phyloP scores from a whole-genome alignment of 1,140 invertebrate species.

The Laupala kohalensis region DNA sequence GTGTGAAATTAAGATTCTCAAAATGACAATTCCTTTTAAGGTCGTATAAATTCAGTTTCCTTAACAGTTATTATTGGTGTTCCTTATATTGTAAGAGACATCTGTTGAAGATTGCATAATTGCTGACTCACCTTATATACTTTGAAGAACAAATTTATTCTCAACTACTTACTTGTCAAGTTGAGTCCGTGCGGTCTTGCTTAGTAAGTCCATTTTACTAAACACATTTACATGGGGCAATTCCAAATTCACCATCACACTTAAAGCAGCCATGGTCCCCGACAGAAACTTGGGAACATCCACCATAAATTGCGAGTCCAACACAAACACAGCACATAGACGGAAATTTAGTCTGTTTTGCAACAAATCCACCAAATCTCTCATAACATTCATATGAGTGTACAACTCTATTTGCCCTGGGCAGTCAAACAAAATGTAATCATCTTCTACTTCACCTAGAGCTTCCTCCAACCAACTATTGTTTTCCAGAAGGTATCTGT shows the following conservation, averaged over 20 bases:
- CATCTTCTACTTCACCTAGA: constrained; percentile 65
- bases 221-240: constrained; percentile 88
- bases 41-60: too few species aligned
- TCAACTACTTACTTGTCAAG: constrained; percentile 54
- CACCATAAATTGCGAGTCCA: constrained; percentile 95
- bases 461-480: constrained; percentile 81
- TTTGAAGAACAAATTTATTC: too few species aligned
- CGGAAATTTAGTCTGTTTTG: constrained; percentile 73
- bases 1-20: too few species aligned
- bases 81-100: too few species aligned
- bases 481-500: constrained; percentile 78
- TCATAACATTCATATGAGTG: constrained; percentile 86
- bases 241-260: constrained; percentile 93
- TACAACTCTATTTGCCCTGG: constrained; percentile 98
- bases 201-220: constrained; percentile 90
- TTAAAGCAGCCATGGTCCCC: constrained; percentile 83
- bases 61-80: too few species aligned
- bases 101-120: too few species aligned
- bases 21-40: too few species aligned
- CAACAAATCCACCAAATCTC: constrained; percentile 66
- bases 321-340: constrained; percentile 80
- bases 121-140: too few species aligned
- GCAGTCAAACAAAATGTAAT: constrained; percentile 98
- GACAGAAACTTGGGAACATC: constrained; percentile 93
- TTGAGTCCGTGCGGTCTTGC: constrained; percentile 61